Percentiles rank a stretch among this genome's conserved stretches.
Evolutionary conservation across 2,888 invertebrate species (phyloP).

Genomic region (Drosophila histrio): DNA sequence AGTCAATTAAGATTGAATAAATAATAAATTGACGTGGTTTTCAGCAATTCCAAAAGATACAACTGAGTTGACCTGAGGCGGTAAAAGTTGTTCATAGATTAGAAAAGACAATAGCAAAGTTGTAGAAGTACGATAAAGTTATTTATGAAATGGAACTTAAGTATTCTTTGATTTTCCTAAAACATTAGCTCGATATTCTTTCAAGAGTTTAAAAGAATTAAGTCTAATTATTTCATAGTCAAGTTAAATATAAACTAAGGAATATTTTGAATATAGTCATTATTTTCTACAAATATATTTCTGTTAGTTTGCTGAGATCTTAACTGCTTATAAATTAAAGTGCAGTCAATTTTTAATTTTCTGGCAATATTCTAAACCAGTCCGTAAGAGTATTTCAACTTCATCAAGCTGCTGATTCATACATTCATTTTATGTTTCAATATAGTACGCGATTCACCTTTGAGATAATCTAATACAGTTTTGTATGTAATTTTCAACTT

Average conservation of each 20-base stretch:
- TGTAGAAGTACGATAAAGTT: neutral
- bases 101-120: neutral
- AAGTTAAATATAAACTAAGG: no score
- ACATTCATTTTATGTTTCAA: neutral
- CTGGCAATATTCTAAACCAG: neutral
- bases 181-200: no score
- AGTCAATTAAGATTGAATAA: conserved; percentile 53
- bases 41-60: conserved; percentile 9
- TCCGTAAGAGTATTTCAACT: neutral
- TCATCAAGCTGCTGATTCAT: neutral
- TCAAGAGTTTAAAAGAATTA: no score
- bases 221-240: no score
- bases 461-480: conserved; percentile 27
- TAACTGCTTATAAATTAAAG: no score
- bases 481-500: conserved; percentile 40
- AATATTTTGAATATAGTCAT: no score
- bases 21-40: conserved; percentile 25
- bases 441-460: conserved; percentile 9
- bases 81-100: conserved; percentile 1
- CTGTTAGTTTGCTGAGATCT: no score
- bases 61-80: neutral
- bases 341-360: no score
- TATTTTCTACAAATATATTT: no score
- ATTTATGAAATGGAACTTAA: neutral
- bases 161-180: neutral